phyloP scores from a whole-genome alignment of 2,113 vertebrate genomes.

The Mastomys natalensis region DNA sequence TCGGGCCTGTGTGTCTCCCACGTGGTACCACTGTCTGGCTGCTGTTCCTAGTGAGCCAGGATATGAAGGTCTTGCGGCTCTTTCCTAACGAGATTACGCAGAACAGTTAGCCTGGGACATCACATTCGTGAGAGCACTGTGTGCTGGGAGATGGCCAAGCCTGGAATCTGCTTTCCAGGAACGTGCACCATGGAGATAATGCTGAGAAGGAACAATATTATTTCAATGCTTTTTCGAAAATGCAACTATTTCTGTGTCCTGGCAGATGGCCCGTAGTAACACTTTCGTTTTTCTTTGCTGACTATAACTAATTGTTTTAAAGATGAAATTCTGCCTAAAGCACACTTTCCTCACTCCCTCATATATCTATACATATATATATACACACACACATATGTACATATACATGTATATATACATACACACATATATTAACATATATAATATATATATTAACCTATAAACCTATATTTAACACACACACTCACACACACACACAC shows the following conservation, averaged over 20 bases:
- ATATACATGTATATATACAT: too few species aligned
- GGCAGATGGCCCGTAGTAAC: slow-evolving; percentile 54
- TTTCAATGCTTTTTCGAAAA: slow-evolving; percentile 28
- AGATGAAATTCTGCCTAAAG: slow-evolving; percentile 41
- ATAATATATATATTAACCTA: too few species aligned
- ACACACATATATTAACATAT: too few species aligned
- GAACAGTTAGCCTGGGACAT: neutral
- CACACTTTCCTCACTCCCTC: neutral
- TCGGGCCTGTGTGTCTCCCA: neutral
- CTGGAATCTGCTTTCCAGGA: slow-evolving; percentile 54
- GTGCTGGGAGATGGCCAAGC: neutral
- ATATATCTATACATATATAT: neutral
- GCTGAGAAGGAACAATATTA: neutral
- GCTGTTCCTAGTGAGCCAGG: neutral
- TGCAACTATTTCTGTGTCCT: slow-evolving; percentile 52
- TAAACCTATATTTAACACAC: too few species aligned
- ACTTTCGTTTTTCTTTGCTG: slow-evolving; percentile 6
- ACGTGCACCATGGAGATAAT: neutral
- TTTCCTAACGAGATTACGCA: neutral
- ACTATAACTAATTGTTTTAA: slow-evolving; percentile 23
- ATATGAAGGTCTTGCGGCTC: neutral
- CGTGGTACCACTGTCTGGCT: accelerated
- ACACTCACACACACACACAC: too few species aligned
- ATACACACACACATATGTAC: too few species aligned
- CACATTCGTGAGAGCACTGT: neutral